Base-by-base conservation (phyloP, 1,140 invertebrate species). In the Phymastichus coffea region DNA sequence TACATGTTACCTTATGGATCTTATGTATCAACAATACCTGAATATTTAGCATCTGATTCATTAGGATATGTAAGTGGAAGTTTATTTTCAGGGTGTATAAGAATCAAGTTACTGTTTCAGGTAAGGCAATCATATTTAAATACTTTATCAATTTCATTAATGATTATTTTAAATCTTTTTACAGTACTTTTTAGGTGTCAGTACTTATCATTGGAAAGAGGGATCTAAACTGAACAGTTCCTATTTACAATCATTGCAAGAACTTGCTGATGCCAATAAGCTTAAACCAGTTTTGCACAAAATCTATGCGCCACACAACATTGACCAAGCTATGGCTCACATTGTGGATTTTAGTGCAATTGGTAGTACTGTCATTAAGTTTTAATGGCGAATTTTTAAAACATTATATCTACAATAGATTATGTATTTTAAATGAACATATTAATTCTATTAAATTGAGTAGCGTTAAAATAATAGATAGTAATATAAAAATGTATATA, bases 301-400 rank as follows among this genome's bases (percentile, higher is more conserved):
- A 63, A 85, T 89, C 4, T 90, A 85, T 68, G 72, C 84, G 2
- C 85, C 87, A 9, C 82, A 87, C 67, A 85, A 89, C 66, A 87
- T 88, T 57, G 87, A 90, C 67, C 73, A 83, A 40, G 89, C 89
- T 2, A 70, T 90, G 17, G 79, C 85, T 47, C 87, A 90, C 70
- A 82, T 88, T 25, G 82, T 85, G 68, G 83, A 85, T 55, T 77
- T 82, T 2, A 81, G 87, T 25, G 84, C 87, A 6, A 82, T 90
- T 58, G 89, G 89, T n/a, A 89, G 87, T 70, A 89, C 88, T 4
- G 84, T 91, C 33, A 82, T 91, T 23, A 82, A 85, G 57, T 89
- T 91, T 74, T 81, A 85, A 73, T 86, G 74, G 81, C 56, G 64
- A 12, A 22, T 19, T 57, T 51, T 43, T 17, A 28, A 54, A 25